phyloP scores from a whole-genome alignment of 2,888 invertebrate genomes.

The Clistopyga incitator region DNA sequence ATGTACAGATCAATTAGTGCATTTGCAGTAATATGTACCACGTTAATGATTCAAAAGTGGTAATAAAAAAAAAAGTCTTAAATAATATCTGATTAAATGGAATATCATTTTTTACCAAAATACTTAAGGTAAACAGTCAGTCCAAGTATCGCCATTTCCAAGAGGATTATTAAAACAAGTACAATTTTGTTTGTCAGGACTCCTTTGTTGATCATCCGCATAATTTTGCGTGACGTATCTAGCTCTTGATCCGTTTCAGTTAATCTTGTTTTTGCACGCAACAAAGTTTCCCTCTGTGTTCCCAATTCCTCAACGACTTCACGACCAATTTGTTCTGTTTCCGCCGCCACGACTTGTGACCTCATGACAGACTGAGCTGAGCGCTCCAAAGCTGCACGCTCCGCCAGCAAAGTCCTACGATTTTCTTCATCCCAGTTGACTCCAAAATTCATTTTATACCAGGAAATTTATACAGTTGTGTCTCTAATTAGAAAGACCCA shows the following conservation, averaged over 20 bases:
- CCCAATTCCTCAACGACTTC: slow-evolving; percentile 91
- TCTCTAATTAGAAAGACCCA: neutral
- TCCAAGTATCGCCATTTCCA: slow-evolving; percentile 89
- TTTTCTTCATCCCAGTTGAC: slow-evolving; percentile 86
- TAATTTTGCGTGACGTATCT: slow-evolving; percentile 87
- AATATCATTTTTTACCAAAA: slow-evolving; percentile 79
- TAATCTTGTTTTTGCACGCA: slow-evolving; percentile 88
- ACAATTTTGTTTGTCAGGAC: slow-evolving; percentile 91
- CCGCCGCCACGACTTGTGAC: slow-evolving; percentile 90
- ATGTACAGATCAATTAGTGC: slow-evolving; percentile 1
- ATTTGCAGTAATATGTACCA: neutral
- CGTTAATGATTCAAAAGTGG: neutral
- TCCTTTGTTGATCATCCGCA: slow-evolving; percentile 89
- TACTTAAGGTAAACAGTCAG: slow-evolving; percentile 88
- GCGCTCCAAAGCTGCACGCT: slow-evolving; percentile 86
- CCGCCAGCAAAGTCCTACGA: slow-evolving; percentile 86
- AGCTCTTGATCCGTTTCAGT: slow-evolving; percentile 90
- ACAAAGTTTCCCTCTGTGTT: slow-evolving; percentile 90
- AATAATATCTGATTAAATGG: neutral
- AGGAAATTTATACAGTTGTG: neutral
- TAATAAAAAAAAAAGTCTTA: neutral
- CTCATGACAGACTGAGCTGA: slow-evolving; percentile 88
- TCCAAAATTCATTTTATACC: slow-evolving; percentile 77
- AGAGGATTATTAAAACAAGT: slow-evolving; percentile 89
- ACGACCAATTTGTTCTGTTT: slow-evolving; percentile 92